Evolutionary conservation across 2,888 invertebrate species (phyloP).

Genomic region (Mayetiola destructor): DNA sequence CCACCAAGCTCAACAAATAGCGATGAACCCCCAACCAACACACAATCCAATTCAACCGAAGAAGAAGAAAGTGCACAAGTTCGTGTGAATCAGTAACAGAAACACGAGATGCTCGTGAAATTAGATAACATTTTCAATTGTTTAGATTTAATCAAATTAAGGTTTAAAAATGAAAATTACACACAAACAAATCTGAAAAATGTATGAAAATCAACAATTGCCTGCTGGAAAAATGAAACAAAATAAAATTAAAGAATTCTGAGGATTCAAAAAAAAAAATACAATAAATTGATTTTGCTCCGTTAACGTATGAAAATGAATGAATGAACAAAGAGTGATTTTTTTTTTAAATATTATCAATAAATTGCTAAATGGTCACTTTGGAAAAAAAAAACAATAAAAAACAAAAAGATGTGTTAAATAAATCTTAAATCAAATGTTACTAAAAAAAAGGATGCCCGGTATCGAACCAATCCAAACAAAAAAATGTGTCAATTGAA

Average conservation of each 20-base stretch:
- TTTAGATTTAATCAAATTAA: neutral
- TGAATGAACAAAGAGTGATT: neutral
- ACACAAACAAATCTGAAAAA: neutral
- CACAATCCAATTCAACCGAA: constrained; percentile 22
- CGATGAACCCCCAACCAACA: constrained; percentile 15
- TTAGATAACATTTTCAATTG: neutral
- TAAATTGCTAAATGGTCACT: too few species aligned
- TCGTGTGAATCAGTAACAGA: constrained; percentile 32
- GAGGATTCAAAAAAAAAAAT: too few species aligned
- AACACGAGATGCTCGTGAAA: neutral
- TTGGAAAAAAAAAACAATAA: too few species aligned
- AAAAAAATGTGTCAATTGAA: too few species aligned
- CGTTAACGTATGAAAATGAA: too few species aligned
- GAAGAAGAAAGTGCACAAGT: constrained; percentile 31
- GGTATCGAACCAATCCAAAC: too few species aligned
- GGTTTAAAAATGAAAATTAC: neutral
- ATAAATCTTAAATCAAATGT: too few species aligned
- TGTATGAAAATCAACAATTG: neutral
- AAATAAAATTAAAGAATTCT: too few species aligned
- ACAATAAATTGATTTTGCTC: too few species aligned
- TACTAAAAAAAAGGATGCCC: too few species aligned
- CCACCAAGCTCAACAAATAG: constrained; percentile 19
- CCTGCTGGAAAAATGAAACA: too few species aligned
- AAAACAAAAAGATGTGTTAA: too few species aligned
- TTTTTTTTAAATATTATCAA: neutral